phyloP scores from a whole-genome alignment of 2,113 vertebrate genomes.

The Eublepharis macularius region DNA sequence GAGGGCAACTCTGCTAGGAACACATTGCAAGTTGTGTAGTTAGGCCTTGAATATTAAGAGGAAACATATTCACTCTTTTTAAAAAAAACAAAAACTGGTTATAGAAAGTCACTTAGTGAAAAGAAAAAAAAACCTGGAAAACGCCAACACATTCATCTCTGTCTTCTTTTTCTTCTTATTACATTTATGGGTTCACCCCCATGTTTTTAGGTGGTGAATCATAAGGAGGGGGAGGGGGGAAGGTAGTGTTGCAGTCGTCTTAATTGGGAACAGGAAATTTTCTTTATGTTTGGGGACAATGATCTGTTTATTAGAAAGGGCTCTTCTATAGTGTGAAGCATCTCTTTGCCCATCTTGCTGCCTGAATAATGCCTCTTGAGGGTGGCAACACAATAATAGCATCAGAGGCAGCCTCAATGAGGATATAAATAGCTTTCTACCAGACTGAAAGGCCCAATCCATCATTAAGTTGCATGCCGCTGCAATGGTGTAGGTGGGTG shows the following conservation, averaged over 20 bases:
- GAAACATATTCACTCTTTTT: neutral
- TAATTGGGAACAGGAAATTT: conserved; percentile 46
- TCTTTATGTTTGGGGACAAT: conserved; percentile 54
- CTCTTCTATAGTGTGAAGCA: conserved; percentile 47
- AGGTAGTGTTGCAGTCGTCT: conserved; percentile 43
- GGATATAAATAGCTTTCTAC: conserved; percentile 52
- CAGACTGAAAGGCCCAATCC: conserved; percentile 43
- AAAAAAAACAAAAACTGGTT: neutral
- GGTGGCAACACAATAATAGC: conserved; percentile 48
- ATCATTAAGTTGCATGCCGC: conserved; percentile 62
- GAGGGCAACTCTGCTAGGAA: too few species aligned
- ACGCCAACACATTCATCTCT: neutral
- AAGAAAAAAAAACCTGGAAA: neutral
- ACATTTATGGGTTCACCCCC: neutral
- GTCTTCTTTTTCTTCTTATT: neutral
- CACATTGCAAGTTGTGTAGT: too few species aligned
- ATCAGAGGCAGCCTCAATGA: conserved; percentile 4
- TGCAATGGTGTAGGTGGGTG: conserved; percentile 57
- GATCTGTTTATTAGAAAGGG: conserved; percentile 58
- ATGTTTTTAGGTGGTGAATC: conserved; percentile 5
- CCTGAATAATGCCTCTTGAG: conserved; percentile 57
- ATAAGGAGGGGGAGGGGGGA: neutral
- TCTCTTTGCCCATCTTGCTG: conserved; percentile 46
- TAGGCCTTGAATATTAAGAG: conserved; percentile 1
- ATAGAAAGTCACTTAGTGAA: fast-evolving